Base-by-base conservation (phyloP, 2,113 vertebrate species). In the Centropus unirufus region DNA sequence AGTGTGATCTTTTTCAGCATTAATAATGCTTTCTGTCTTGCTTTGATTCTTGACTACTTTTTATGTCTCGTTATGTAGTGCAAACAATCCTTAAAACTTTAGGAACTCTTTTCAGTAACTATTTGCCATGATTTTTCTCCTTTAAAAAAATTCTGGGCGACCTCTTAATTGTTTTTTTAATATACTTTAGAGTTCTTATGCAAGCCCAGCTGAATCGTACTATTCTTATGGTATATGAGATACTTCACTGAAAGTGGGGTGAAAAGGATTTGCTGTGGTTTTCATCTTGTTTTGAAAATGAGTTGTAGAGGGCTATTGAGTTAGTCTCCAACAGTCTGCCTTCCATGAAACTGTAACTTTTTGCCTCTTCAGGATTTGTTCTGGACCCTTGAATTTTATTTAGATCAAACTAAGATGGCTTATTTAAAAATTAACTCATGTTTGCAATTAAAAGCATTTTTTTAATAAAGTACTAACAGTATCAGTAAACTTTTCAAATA, bases 401-500 rank as follows among this genome's bases (percentile, higher is more conserved):
- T 79, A 54, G 54, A 46, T 68, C 23, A 52, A 55, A 52, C 22
- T 29, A 74, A 32, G 39, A 17, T 67, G 64, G 2, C 17, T 82
- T 52, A 42, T 34, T 57, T 70, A 12, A 66, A 78, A 55, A 34
- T 34, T 59, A 15, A 44, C 27, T 77, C 4, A 13, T 58, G 11
- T 36, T 86, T 80, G 21, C 81, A 42, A 68, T 64, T 30, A 29
- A 86, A 86, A 57, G 0, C 8, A 16, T 68, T 81, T 89, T 63
- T 58, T 39, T 5, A 79, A 52, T 51, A 49, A 26, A 85, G 40
- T 9, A 18, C 29, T 62, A 57, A 6, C 46, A 76, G 17, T 66
- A 47, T 19, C 52, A 57, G 49, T 91, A 61, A 91, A 61, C 87
- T 91, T 82, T 87, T 93, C 36, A 96, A 74, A 97, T 95, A 11